A percentile compares a stretch with the other conserved stretches of the same genome.
These are phyloP conservation scores for Clarias pachynema DNA, from an alignment of 2,797 vertebrate genomes.

Conservation along the genomic window DNA sequence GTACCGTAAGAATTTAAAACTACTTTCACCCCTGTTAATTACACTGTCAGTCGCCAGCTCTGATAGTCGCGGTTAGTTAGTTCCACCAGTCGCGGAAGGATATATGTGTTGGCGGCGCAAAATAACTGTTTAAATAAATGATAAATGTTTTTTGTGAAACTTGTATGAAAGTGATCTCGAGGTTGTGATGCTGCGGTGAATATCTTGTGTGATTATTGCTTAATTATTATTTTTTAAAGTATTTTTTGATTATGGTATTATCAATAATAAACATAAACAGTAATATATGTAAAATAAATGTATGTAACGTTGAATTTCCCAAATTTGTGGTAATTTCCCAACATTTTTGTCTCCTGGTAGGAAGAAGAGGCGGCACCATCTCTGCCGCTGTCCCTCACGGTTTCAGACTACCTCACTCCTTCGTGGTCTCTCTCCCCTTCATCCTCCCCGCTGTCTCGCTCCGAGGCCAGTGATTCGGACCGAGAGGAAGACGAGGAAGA, in stretches of 20 bases:
- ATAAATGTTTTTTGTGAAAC: no score
- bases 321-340: background rate
- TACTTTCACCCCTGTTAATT: no score
- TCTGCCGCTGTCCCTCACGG: constrained; percentile 76
- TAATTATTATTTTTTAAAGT: background rate
- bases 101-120: no score
- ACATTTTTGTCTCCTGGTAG: constrained; percentile 54
- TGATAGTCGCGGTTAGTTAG: no score
- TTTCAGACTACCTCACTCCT: constrained; percentile 82
- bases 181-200: no score
- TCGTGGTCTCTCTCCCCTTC: constrained; percentile 82
- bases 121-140: no score
- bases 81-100: no score
- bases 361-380: constrained; percentile 75
- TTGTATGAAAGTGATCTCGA: no score
- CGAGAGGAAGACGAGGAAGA: constrained; percentile 80
- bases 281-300: background rate
- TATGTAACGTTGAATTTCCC: background rate
- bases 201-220: no score
- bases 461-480: constrained; percentile 80
- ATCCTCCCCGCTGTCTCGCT: constrained; percentile 78
- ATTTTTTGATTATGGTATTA: background rate
- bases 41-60: no score
- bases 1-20: no score
- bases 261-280: background rate